A percentile compares a stretch with the other conserved stretches of the same genome.
Conservation (phyloP, 2,797 vertebrate species). For the Sparidentex hasta region DNA sequence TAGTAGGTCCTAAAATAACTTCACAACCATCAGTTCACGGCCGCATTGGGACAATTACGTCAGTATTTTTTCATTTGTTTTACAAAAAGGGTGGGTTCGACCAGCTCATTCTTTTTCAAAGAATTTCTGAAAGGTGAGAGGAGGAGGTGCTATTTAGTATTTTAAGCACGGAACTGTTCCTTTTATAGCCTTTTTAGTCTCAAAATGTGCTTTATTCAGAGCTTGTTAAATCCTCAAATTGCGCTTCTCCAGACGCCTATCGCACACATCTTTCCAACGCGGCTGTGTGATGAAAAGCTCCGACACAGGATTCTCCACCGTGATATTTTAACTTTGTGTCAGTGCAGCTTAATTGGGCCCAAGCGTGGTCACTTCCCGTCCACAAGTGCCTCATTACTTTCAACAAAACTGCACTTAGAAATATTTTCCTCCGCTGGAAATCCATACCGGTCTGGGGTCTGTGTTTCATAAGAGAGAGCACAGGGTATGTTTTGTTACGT, state of each 20-base stretch:
- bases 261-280: slow-evolving; percentile 34
- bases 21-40: neutral
- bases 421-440: slow-evolving; percentile 40
- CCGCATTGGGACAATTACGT: neutral
- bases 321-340: slow-evolving; percentile 57
- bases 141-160: neutral
- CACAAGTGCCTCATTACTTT: slow-evolving; percentile 72
- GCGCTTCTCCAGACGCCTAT: slow-evolving; percentile 8
- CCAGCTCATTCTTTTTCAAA: too few relatives aligned
- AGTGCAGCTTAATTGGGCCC: slow-evolving; percentile 67
- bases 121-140: slow-evolving; percentile 8
- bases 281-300: slow-evolving; percentile 26
- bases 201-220: slow-evolving; percentile 4
- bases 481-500: slow-evolving; percentile 36
- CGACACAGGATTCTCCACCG: slow-evolving; percentile 25
- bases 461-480: slow-evolving; percentile 27
- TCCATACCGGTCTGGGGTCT: slow-evolving; percentile 27
- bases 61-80: too few relatives aligned
- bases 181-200: slow-evolving; percentile 9
- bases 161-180: neutral
- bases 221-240: slow-evolving; percentile 52
- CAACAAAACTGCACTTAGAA: slow-evolving; percentile 62
- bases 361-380: slow-evolving; percentile 47
- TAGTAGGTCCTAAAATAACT: neutral
- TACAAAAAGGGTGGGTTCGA: too few relatives aligned